A percentile compares a stretch with the other conserved stretches of the same genome.
These are phyloP conservation scores for Zaprionus nigranus DNA, from an alignment of 1,140 invertebrate species.

Conservation along the genomic window DNA sequence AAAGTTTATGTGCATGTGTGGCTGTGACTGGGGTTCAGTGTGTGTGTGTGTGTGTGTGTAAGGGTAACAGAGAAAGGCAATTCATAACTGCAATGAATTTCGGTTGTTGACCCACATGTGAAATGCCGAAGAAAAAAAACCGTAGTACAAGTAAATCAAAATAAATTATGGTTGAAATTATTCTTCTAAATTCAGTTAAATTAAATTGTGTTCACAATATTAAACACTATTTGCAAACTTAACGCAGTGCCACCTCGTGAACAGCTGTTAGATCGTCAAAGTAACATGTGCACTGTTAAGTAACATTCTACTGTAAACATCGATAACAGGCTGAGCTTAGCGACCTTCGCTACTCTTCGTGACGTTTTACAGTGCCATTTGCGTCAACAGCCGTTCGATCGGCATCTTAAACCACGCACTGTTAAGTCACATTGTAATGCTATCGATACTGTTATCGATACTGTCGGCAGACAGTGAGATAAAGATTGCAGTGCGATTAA, in stretches of 20 bases:
- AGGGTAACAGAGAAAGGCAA: background rate
- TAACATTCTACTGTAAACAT: too few species aligned
- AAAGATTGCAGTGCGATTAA: too few species aligned
- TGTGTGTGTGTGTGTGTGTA: background rate
- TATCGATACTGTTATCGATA: too few species aligned
- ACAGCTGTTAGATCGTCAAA: too few species aligned
- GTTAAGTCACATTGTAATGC: too few species aligned
- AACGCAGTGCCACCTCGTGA: background rate
- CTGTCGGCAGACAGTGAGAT: too few species aligned
- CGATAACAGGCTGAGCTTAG: too few species aligned
- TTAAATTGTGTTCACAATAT: background rate
- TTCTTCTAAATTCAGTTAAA: background rate
- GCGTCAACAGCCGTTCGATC: too few species aligned
- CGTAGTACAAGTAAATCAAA: background rate
- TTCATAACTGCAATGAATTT: conserved; percentile 5
- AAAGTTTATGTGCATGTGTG: background rate
- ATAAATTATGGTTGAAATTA: background rate
- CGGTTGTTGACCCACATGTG: background rate
- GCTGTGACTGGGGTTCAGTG: too few species aligned
- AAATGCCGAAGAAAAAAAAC: background rate
- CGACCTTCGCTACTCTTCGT: too few species aligned
- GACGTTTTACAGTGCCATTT: too few species aligned
- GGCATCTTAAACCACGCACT: accelerated
- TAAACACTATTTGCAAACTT: background rate
- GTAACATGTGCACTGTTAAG: too few species aligned